Evolutionary conservation across 2,113 vertebrate species (phyloP), one percentile per base, ranked within the genome.

Genomic region (Hymenochirus boettgeri): DNA sequence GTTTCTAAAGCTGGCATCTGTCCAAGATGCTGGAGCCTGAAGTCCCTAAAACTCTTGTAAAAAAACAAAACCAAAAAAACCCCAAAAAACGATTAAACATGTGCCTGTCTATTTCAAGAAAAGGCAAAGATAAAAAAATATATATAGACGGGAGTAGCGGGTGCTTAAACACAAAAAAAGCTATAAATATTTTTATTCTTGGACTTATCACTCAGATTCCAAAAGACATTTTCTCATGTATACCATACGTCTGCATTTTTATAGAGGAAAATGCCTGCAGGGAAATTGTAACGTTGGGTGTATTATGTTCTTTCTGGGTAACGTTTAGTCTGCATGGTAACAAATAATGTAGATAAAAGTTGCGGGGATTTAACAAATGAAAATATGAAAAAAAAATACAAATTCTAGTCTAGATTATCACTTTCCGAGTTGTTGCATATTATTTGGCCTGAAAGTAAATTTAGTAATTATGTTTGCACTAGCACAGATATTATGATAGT

Each of bases 71-170:
- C n/a, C n/a, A n/a, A n/a, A n/a, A n/a, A n/a, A n/a, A n/a, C n/a
- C n/a, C n/a, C n/a, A n/a, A n/a, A n/a, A 75, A 76, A 33, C 64
- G 67, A 75, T 78, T 56, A 72, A n/a, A 79, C 77, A 79, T 81
- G 80, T 80, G 81, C 81, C 61, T 37, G 74, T 79, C 80, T 78
- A 80, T 79, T 19, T 46, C 18, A 17, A 70, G 69, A 19, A 46
- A 46, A 8, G 18, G 15, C 7, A 46, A 46, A 46, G 42, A 46
- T 46, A 15, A 46, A 46, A n/a, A n/a, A n/a, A n/a, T n/a, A 46
- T 35, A n/a, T 8, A 46, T 17, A 46, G 42, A 4, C 10, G 15
- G 15, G 42, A 46, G 42, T 46, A 7, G n/a, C 15, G 4, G 17
- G 17, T 46, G 15, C 15, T 46, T 19, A 18, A 18, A 17, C 18